Base-by-base conservation (phyloP, 2,113 vertebrate genomes). In the Notiomystis cincta region DNA sequence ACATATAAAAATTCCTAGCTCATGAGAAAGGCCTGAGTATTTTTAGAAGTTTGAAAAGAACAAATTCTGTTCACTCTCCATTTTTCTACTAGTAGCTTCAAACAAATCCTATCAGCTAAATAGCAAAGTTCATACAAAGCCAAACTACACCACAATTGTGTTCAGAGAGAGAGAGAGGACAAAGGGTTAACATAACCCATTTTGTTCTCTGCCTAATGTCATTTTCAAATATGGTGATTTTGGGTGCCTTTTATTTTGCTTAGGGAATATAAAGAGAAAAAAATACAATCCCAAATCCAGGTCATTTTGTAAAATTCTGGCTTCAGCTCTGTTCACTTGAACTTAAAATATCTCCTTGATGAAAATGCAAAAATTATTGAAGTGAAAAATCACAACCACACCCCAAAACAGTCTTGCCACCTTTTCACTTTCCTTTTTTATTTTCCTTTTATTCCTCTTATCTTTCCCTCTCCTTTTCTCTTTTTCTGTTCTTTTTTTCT, bases 1-100 rank as follows among this genome's bases (percentile, higher is more conserved):
- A 92, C 96, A 97, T 78, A 75, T 91, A 96, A 91, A 95, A 96
- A 97, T 98, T 97, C 95, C 96, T 91, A 96, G 96, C 88, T 93
- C 91, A 91, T 97, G 92, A 97, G 93, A 96, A 97, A 91, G 40
- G n/a, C 48, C 60, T 60, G 89, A 87, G 73, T 98, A 97, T 97
- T 97, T 97, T 96, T 97, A 96, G 96, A 94, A 92, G 72, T 82
- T 92, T 81, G 72, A 87, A 85, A 95, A 94, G 71, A 96, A 89
- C 45, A 89, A 94, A 91, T 90, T 90, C 82, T 91, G 17, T 86
- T 67, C 72, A 48, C 66, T 77, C 51, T 58, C n/a, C 20, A 58
- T 92, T 86, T 90, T 91, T 90, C 57, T 75, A 33, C 69, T 35
- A 79, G 24, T 7, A 61, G 16, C 28, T 84, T 91, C 54, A 83